A percentile compares a stretch with the other conserved stretches of the same genome.
Conservation (phyloP, 2,797 vertebrate species). For the Pogoniulus pusillus region DNA sequence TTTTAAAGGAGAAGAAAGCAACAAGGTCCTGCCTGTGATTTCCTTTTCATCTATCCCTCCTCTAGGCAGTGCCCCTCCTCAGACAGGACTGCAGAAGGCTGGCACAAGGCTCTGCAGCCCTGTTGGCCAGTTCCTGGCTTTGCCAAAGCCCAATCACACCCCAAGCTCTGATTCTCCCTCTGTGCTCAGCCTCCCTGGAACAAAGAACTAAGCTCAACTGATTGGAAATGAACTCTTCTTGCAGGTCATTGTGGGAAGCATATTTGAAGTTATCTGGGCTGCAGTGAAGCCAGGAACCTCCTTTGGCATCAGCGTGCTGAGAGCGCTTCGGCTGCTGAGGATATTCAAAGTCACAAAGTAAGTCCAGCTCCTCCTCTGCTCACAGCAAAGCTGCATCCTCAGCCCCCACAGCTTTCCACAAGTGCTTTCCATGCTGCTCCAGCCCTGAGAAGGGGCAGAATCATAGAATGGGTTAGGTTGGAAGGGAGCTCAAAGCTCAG, state of each 20-base stretch:
- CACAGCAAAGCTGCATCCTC: no score
- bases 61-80: not conserved
- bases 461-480: no score
- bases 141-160: not conserved
- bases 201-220: not conserved
- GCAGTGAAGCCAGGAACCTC: conserved; percentile 93
- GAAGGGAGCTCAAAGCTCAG: no score
- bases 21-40: not conserved
- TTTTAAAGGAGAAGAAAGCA: not conserved
- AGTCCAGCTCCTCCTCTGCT: conserved; percentile 26
- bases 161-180: not conserved
- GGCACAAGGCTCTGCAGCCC: not conserved
- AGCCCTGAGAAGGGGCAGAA: no score
- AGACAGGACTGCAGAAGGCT: not conserved
- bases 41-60: fast-evolving
- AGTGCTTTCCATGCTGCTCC: no score
- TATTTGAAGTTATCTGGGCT: conserved; percentile 97
- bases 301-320: conserved; percentile 94
- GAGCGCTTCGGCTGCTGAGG: conserved; percentile 90
- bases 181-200: not conserved
- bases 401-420: no score
- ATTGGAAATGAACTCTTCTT: not conserved
- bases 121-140: not conserved
- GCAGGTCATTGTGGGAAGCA: conserved; percentile 96
- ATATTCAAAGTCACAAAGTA: conserved; percentile 99